These are phyloP conservation scores for Tinamus guttatus DNA, from an alignment of 2,113 vertebrate genomes.

Conservation along the genomic window DNA sequence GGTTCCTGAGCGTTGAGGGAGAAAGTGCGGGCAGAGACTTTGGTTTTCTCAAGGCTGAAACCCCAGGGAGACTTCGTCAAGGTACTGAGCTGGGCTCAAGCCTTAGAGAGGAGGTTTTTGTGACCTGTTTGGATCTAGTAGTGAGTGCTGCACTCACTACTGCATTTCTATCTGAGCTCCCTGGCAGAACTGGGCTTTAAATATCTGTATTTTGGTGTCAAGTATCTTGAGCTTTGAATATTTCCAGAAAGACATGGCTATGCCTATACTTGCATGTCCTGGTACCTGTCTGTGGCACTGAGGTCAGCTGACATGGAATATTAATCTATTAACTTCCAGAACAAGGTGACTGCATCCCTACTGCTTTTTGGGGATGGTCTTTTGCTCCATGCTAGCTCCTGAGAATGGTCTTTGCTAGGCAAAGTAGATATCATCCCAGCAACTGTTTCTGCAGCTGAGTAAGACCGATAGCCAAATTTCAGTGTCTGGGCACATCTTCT, in stretches of 20 bases:
- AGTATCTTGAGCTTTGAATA: not conserved
- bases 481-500: constrained; percentile 27
- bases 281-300: not conserved
- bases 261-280: rapidly evolving
- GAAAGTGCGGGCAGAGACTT: not conserved
- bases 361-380: not conserved
- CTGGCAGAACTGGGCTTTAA: not conserved
- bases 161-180: not conserved
- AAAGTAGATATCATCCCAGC: not conserved
- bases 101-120: not conserved
- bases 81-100: not conserved
- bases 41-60: not conserved
- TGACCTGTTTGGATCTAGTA: not conserved
- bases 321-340: not conserved
- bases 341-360: not conserved
- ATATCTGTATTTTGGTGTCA: not conserved
- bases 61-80: not conserved
- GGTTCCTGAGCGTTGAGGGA: no score
- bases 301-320: not conserved
- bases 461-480: constrained; percentile 22
- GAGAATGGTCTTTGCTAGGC: not conserved
- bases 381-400: not conserved
- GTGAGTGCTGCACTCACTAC: not conserved
- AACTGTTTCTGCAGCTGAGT: not conserved
- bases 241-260: not conserved